Evolutionary conservation across 1,140 invertebrate genomes (phyloP).

Genomic region (Drosophila teissieri): DNA sequence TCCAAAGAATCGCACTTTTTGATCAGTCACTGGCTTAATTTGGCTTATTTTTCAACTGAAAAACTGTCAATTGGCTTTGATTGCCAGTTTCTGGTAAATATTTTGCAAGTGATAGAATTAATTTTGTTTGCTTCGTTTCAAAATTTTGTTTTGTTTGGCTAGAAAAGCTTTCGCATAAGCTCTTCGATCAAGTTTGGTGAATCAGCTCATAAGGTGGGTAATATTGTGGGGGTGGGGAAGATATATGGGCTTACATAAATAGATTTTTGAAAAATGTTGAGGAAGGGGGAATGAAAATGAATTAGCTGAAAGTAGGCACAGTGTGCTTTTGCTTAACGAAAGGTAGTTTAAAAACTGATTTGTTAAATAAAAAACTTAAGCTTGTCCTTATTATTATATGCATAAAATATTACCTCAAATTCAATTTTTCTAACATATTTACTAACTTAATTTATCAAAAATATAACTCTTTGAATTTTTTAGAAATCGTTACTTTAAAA

Average conservation of each 20-base stretch:
- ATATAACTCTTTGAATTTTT: too few relatives aligned
- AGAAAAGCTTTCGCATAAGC: conserved; percentile 33
- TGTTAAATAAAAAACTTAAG: too few relatives aligned
- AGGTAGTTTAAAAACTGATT: too few relatives aligned
- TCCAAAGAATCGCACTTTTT: conserved; percentile 25
- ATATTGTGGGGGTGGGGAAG: conserved; percentile 16
- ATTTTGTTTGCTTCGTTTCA: conserved; percentile 7
- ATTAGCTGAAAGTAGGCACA: conserved; percentile 15
- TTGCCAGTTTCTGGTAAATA: conserved; percentile 18
- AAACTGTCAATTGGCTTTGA: conserved; percentile 41
- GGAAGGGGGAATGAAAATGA: conserved; percentile 6
- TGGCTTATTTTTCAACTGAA: conserved; percentile 29
- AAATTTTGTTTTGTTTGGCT: conserved; percentile 39
- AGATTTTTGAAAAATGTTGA: conserved; percentile 36
- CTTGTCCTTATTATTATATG: too few relatives aligned
- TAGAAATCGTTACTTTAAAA: neutral
- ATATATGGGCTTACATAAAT: conserved; percentile 38
- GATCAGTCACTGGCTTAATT: conserved; percentile 33
- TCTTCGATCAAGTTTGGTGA: conserved; percentile 31
- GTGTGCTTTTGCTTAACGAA: neutral
- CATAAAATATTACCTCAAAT: too few relatives aligned
- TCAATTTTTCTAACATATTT: too few relatives aligned
- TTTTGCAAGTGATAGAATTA: conserved; percentile 24
- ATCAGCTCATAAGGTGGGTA: conserved; percentile 19
- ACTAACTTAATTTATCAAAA: too few relatives aligned